These are phyloP conservation scores for Isaurus tuberculatus DNA, from an alignment of 92 coral and sea anemone species.

Conservation along the genomic window DNA sequence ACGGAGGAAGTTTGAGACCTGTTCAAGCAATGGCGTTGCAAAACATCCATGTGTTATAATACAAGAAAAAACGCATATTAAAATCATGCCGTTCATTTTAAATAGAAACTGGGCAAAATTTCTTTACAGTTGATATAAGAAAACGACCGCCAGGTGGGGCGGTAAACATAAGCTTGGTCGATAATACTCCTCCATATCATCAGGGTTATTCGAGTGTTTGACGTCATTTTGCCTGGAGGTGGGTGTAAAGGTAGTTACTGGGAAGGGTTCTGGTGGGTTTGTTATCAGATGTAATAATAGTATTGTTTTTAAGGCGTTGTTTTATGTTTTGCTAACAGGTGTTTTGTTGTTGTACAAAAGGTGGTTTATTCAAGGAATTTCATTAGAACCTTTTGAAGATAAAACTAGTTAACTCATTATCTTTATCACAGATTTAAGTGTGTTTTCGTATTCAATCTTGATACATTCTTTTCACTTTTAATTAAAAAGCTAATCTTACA, in stretches of 20 bases:
- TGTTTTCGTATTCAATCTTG: background rate
- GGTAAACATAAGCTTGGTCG: background rate
- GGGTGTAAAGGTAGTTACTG: background rate
- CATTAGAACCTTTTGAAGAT: background rate
- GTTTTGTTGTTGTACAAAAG: background rate
- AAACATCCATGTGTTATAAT: background rate
- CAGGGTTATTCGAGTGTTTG: background rate
- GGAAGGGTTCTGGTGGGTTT: background rate
- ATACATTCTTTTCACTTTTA: background rate
- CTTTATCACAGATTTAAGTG: background rate
- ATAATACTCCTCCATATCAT: background rate
- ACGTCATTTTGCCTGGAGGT: background rate
- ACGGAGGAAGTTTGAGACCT: background rate
- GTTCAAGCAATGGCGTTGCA: conserved; percentile 11
- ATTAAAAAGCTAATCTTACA: background rate
- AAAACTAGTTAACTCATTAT: background rate
- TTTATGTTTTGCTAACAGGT: background rate
- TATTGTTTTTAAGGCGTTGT: conserved; percentile 3
- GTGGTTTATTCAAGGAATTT: background rate
- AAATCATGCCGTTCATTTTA: background rate
- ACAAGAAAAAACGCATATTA: background rate
- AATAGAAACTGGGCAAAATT: background rate
- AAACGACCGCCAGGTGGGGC: background rate
- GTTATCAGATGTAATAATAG: background rate
- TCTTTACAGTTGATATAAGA: background rate